Percentiles rank a stretch among this genome's conserved stretches.
These are phyloP conservation scores for Dolichallabes microphthalmus DNA, from an alignment of 2,113 vertebrate genomes.

Conservation along the genomic window DNA sequence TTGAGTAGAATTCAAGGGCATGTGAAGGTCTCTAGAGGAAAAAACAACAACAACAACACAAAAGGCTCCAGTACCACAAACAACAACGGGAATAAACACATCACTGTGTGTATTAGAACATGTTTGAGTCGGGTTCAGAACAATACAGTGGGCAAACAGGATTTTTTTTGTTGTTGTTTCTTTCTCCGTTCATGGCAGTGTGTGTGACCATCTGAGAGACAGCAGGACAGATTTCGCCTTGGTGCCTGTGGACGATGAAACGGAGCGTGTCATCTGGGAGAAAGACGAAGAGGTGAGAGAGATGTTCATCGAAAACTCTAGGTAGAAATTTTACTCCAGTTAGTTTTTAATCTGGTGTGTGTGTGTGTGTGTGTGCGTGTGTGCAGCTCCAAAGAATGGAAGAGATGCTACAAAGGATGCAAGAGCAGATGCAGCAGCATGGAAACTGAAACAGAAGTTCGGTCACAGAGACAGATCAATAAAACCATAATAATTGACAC, in stretches of 20 bases:
- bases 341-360: neutral
- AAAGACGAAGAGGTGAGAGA: constrained; percentile 88
- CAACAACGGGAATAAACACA: neutral
- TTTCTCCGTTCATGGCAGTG: constrained; percentile 65
- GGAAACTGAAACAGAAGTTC: constrained; percentile 29
- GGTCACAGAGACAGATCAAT: neutral
- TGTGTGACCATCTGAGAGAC: constrained; percentile 71
- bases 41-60: neutral
- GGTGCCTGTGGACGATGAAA: constrained; percentile 76
- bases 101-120: neutral
- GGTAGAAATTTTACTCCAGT: neutral
- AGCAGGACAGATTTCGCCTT: constrained; percentile 84
- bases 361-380: constrained; percentile 11
- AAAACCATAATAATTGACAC: neutral
- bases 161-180: neutral
- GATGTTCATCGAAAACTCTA: neutral
- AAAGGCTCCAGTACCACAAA: neutral
- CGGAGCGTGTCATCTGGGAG: constrained; percentile 84
- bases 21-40: neutral
- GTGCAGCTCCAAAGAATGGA: constrained; percentile 84
- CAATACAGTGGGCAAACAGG: no score
- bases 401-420: constrained; percentile 89
- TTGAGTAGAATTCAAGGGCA: neutral
- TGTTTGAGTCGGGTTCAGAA: neutral
- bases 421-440: constrained; percentile 80